phyloP scores from a whole-genome alignment of 2,888 invertebrate genomes.

The Orchesella flavescens region DNA sequence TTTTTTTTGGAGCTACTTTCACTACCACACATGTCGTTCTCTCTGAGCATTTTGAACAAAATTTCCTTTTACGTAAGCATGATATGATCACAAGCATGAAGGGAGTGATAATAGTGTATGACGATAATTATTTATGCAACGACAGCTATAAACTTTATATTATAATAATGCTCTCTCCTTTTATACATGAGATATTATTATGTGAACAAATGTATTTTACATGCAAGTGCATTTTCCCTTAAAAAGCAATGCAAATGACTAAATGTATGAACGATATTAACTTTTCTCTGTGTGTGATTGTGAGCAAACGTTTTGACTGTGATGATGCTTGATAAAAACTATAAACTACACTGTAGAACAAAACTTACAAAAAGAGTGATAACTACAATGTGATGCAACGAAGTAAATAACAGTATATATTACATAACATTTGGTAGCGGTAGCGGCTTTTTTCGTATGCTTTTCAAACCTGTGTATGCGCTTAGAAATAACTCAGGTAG shows the following conservation, averaged over 20 bases:
- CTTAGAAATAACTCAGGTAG: conserved; percentile 41
- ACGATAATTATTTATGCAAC: too few relatives aligned
- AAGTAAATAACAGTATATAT: conserved; percentile 28
- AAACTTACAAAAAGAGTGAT: not conserved
- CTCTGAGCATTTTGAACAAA: too few relatives aligned
- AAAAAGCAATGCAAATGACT: conserved; percentile 30
- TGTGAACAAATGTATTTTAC: not conserved
- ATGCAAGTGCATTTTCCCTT: not conserved
- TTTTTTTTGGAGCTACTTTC: not conserved
- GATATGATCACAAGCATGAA: too few relatives aligned
- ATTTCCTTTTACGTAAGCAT: too few relatives aligned
- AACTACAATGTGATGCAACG: conserved; percentile 30
- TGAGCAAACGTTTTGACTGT: conserved; percentile 31
- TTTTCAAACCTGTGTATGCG: conserved; percentile 31
- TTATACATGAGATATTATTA: too few relatives aligned
- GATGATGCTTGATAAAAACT: conserved; percentile 39
- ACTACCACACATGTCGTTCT: not conserved
- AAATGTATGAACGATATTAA: not conserved
- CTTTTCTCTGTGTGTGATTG: too few relatives aligned
- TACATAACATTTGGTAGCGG: not conserved
- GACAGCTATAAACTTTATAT: too few relatives aligned
- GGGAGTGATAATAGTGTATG: too few relatives aligned
- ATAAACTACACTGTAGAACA: not conserved
- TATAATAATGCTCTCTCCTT: too few relatives aligned
- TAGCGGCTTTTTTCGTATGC: conserved; percentile 12